Evolutionary conservation across 2,797 vertebrate genomes (phyloP), one percentile per base, ranked within the genome.

Genomic region (Enteromius anoplus): DNA sequence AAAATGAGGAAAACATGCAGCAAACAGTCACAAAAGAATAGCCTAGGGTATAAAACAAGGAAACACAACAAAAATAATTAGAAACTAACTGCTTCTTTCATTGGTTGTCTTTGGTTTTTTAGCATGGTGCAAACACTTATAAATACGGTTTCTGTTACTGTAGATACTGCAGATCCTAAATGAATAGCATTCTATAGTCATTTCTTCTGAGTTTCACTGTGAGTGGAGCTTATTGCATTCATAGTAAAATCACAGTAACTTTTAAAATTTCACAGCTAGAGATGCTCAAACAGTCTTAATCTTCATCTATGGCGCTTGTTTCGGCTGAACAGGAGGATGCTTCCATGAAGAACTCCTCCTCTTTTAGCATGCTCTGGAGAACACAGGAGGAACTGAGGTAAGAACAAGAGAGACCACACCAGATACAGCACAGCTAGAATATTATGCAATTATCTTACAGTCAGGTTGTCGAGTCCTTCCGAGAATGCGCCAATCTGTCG

Each of bases 381-480:
- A 84, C 72, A 87, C 1, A 84, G 2, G 42, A 49, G 58, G 21
- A 68, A 45, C 75, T 3, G 8, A 29, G 37, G 34, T 26, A 42
- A 68, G 32, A 29, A 68, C 55, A 68, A 21, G 21, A n/a, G 26
- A 53, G 19, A 47, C 19, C 45, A 65, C 68, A 68, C 21, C 3
- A n/a, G 11, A 68, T 23, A 69, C 29, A 49, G 5, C 5, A 23
- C 19, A 73, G 45, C 15, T 51, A 45, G 5, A 62, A 72, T 71
- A 26, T 45, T 23, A 3, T 26, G 17, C 23, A 29, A 1, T 5
- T 6, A 9, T 88, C 96, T 96, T 92, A 99, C 98, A 4, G 98
- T 99, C 85, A 99, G 92, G 76, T 97, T 98, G 92, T 97, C 97
- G 93, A 97, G 99, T 87, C 93, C 98, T 87, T 99, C 97, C 0